phyloP scores from a whole-genome alignment of 2,888 invertebrate genomes.

The Drosophila ezoana region DNA sequence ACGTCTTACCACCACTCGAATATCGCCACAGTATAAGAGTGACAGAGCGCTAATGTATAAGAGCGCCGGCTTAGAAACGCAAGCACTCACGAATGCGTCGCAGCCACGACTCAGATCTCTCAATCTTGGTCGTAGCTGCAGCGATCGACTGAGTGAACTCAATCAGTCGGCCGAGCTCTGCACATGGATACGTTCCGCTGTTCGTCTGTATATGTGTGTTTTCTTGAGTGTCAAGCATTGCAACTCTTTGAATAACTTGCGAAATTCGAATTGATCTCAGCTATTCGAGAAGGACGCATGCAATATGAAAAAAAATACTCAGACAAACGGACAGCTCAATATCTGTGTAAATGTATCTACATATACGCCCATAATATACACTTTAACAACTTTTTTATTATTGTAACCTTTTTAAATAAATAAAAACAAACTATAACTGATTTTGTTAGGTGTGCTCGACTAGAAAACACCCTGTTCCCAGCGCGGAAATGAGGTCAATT shows the following conservation, averaged over 20 bases:
- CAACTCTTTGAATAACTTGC: constrained; percentile 2
- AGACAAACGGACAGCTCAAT: too few relatives aligned
- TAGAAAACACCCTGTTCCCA: too few relatives aligned
- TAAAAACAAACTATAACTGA: too few relatives aligned
- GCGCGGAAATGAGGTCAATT: too few relatives aligned
- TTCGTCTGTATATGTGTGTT: background rate
- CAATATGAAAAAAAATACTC: background rate
- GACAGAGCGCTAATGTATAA: constrained; percentile 30
- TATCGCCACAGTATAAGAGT: constrained; percentile 41
- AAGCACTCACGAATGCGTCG: constrained; percentile 1
- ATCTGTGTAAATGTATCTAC: too few relatives aligned
- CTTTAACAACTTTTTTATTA: too few relatives aligned
- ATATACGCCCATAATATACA: too few relatives aligned
- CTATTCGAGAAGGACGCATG: constrained; percentile 24
- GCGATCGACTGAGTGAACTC: constrained; percentile 11
- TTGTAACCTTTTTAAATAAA: too few relatives aligned
- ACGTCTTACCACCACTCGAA: constrained; percentile 36
- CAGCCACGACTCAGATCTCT: background rate
- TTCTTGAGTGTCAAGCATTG: background rate
- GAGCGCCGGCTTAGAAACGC: constrained; percentile 22
- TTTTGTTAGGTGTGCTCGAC: too few relatives aligned
- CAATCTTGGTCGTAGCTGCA: constrained; percentile 1
- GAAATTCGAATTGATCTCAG: constrained; percentile 13
- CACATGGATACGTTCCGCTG: background rate
- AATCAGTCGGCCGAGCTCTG: background rate